These are phyloP conservation scores for Mizuhopecten yessoensis DNA, from an alignment of 1,140 invertebrate species.

Conservation along the genomic window DNA sequence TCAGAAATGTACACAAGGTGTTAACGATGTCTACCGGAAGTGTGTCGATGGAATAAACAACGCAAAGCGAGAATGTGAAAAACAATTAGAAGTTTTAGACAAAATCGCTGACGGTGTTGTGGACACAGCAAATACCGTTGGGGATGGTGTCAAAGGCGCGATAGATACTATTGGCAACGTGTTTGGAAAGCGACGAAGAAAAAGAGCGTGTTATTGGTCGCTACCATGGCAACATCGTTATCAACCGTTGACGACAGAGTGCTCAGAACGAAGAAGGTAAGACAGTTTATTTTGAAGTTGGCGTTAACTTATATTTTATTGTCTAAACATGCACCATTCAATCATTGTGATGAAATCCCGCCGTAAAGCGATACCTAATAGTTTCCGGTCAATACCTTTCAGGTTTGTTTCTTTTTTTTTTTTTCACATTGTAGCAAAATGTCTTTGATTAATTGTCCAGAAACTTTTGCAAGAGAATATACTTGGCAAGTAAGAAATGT, in stretches of 20 bases:
- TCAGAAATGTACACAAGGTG: not conserved
- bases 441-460: too few species aligned
- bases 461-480: too few species aligned
- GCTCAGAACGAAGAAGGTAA: not conserved
- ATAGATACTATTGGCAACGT: not conserved
- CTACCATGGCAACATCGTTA: not conserved
- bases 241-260: not conserved
- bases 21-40: not conserved
- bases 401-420: too few species aligned
- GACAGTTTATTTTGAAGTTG: too few species aligned
- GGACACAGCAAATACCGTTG: not conserved
- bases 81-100: not conserved
- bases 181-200: not conserved
- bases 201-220: not conserved
- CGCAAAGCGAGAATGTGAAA: not conserved
- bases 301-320: too few species aligned
- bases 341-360: too few species aligned
- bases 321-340: too few species aligned
- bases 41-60: constrained; percentile 14
- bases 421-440: too few species aligned
- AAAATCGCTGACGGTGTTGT: not conserved
- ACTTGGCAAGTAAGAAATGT: too few species aligned
- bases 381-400: too few species aligned
- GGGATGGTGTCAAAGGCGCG: not conserved
- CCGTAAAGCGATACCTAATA: too few species aligned